Conservation (phyloP, 2,113 vertebrate genomes). For the Dryoscopus gambensis region DNA sequence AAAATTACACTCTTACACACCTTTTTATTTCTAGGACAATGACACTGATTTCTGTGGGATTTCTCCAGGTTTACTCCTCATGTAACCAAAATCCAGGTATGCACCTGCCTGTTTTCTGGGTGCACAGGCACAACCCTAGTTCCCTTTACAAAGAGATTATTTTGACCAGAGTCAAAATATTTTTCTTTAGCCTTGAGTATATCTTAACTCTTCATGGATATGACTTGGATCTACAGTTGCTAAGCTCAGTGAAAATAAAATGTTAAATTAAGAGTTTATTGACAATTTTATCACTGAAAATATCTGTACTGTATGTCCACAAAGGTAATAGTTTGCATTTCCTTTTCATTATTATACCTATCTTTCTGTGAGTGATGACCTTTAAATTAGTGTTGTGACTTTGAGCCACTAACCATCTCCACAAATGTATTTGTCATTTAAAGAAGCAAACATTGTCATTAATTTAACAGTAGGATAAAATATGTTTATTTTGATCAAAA, state of each 20-base stretch:
- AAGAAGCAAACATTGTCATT: neutral
- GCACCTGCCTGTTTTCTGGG: neutral
- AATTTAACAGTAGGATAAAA: neutral
- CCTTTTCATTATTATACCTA: neutral
- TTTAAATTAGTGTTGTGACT: neutral
- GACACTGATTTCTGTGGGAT: neutral
- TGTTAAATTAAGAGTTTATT: neutral
- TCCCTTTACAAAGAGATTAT: neutral
- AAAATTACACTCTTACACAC: neutral
- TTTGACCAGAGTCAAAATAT: neutral
- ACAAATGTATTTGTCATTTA: neutral
- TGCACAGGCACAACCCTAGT: neutral
- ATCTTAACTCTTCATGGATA: neutral
- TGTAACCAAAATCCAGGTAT: neutral
- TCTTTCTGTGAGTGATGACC: neutral
- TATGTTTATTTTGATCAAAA: neutral
- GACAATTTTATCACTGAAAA: neutral
- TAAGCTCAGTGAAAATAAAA: neutral
- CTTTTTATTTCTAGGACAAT: neutral
- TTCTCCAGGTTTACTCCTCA: neutral
- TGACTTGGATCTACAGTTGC: neutral
- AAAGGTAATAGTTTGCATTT: neutral
- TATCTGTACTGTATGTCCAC: neutral
- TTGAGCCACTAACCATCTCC: neutral
- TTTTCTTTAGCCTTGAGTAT: neutral